These are phyloP conservation scores for Ctenochaetus hawaiiensis DNA, from an alignment of 2,797 vertebrate species.

Conservation along the genomic window DNA sequence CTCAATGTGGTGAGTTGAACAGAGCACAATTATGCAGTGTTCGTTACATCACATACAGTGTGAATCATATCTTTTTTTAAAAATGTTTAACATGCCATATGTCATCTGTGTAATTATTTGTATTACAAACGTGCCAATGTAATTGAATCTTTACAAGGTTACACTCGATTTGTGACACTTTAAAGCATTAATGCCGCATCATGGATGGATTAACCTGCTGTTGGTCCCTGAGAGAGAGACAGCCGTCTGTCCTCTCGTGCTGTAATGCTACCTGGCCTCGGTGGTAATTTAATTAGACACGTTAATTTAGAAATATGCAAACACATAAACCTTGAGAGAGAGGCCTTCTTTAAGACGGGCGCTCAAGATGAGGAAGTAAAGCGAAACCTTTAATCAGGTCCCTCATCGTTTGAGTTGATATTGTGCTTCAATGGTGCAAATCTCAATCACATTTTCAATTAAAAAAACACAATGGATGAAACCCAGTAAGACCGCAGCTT, in stretches of 20 bases:
- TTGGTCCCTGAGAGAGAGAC: neutral
- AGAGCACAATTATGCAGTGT: too few species aligned
- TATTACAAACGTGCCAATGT: neutral
- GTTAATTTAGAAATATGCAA: neutral
- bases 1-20: slow-evolving; percentile 91
- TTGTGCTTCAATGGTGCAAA: neutral
- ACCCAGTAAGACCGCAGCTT: too few species aligned
- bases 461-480: neutral
- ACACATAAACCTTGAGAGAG: neutral
- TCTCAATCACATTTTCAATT: neutral
- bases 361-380: neutral
- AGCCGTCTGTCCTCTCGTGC: neutral
- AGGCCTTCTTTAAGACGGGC: too few species aligned
- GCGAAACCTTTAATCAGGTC: neutral
- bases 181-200: neutral
- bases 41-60: too few species aligned
- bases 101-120: slow-evolving; percentile 1
- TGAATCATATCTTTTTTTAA: too few species aligned
- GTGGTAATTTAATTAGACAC: slow-evolving; percentile 2
- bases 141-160: neutral
- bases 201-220: neutral
- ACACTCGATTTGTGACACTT: neutral
- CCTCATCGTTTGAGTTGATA: neutral
- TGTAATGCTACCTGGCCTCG: neutral
- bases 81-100: neutral